A percentile compares a stretch with the other conserved stretches of the same genome.
Conservation (phyloP, 2,888 invertebrate species). For the Hermaeophaga mercurialis region DNA sequence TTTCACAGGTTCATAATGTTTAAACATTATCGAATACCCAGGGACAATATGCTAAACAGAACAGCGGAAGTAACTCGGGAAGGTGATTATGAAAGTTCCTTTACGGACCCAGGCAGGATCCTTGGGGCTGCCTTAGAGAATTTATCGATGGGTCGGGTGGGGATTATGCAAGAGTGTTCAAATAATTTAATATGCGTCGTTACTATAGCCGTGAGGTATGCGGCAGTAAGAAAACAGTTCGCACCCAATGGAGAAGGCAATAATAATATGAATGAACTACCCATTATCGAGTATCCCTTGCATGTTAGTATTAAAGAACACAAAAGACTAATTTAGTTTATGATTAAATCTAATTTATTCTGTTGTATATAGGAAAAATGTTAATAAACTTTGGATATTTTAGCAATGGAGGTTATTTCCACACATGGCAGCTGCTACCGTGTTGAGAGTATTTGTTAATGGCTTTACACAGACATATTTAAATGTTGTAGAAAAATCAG, state of each 20-base stretch:
- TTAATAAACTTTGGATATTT: no score
- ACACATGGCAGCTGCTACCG: slow-evolving; percentile 71
- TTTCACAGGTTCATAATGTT: slow-evolving; percentile 78
- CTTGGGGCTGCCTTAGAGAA: slow-evolving; percentile 86
- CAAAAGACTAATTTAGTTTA: no score
- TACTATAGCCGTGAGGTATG: slow-evolving; percentile 79
- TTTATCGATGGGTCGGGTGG: slow-evolving; percentile 81
- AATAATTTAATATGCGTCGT: slow-evolving; percentile 74
- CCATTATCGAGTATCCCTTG: slow-evolving; percentile 82
- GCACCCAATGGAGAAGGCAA: slow-evolving; percentile 57
- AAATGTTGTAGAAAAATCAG: slow-evolving; percentile 70
- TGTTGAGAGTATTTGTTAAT: slow-evolving; percentile 69
- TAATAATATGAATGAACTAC: slow-evolving; percentile 63
- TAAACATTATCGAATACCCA: slow-evolving; percentile 84
- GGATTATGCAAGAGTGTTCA: slow-evolving; percentile 70
- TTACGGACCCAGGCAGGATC: slow-evolving; percentile 84
- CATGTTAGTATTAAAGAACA: slow-evolving; percentile 70
- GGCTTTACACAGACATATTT: slow-evolving; percentile 70
- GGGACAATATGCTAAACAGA: slow-evolving; percentile 82
- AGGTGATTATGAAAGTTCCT: slow-evolving; percentile 88
- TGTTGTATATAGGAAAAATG: no score
- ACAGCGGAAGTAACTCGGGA: slow-evolving; percentile 88
- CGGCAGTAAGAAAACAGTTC: slow-evolving; percentile 80
- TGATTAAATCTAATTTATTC: background rate
- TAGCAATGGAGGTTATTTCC: slow-evolving; percentile 86